phyloP scores from a whole-genome alignment of 1,140 invertebrate genomes.

The Diachasmimorpha longicaudata region DNA sequence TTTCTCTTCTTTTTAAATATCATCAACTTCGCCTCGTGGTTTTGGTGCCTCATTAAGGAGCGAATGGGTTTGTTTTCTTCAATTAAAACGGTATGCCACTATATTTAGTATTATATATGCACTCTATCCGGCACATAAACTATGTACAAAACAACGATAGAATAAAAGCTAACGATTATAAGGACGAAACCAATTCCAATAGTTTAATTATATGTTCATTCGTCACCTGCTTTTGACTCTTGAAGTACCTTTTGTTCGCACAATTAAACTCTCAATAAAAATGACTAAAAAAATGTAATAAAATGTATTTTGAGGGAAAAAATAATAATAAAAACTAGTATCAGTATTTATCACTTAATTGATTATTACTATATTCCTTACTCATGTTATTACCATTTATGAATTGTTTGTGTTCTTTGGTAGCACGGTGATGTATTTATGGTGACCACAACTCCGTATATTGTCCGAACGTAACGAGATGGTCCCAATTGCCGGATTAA shows the following conservation, averaged over 20 bases:
- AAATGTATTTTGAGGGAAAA: neutral
- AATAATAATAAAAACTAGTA: neutral
- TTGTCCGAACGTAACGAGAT: conserved; percentile 22
- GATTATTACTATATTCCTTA: neutral
- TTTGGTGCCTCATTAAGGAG: conserved; percentile 3
- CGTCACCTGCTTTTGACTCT: neutral
- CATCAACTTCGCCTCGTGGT: neutral
- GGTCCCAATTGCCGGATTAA: conserved; percentile 12
- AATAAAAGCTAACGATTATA: conserved; percentile 22
- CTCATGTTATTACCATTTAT: neutral
- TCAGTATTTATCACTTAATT: neutral
- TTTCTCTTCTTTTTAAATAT: neutral
- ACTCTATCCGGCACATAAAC: conserved; percentile 23
- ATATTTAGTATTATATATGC: conserved; percentile 15
- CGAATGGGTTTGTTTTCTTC: neutral
- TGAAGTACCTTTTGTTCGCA: neutral
- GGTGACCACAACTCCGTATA: conserved; percentile 12
- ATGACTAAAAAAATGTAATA: neutral
- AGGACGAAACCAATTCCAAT: conserved; percentile 22
- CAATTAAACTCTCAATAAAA: neutral
- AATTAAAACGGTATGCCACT: neutral
- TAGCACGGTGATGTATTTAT: conserved; percentile 20
- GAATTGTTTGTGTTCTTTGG: conserved; percentile 19
- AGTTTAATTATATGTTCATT: neutral
- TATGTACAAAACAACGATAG: conserved; percentile 27